These are phyloP conservation scores for Drosophila truncata DNA, from an alignment of 1,140 invertebrate species.

Conservation along the genomic window DNA sequence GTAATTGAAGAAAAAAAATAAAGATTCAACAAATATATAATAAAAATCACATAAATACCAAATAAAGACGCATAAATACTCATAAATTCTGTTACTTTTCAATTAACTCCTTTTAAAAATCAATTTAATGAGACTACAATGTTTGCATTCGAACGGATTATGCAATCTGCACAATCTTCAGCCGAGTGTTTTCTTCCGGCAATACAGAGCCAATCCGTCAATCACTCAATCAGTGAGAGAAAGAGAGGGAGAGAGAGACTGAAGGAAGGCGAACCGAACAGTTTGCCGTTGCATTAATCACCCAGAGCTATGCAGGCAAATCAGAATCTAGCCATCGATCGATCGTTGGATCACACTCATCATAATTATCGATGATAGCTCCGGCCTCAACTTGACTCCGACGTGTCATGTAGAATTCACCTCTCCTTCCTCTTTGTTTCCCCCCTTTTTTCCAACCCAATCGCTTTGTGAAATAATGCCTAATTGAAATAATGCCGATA, in stretches of 20 bases:
- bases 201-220: conserved; percentile 64
- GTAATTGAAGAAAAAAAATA: neutral
- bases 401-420: conserved; percentile 29
- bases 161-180: conserved; percentile 42
- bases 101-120: conserved; percentile 15
- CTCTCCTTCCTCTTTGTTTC: neutral
- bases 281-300: conserved; percentile 71
- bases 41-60: neutral
- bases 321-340: conserved; percentile 27
- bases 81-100: neutral
- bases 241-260: neutral
- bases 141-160: conserved; percentile 51
- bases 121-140: conserved; percentile 13
- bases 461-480: neutral
- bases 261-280: conserved; percentile 35
- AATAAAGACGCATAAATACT: neutral
- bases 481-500: conserved; percentile 46
- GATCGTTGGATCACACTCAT: conserved; percentile 34
- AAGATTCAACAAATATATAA: neutral
- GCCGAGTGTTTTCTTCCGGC: conserved; percentile 55
- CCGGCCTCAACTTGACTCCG: conserved; percentile 16
- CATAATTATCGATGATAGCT: conserved; percentile 51
- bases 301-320: conserved; percentile 39
- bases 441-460: neutral
- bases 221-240: conserved; percentile 35